A percentile compares a stretch with the other conserved stretches of the same genome.
phyloP scores from a whole-genome alignment of 2,797 vertebrate species.

The Leucoraja ocellata region DNA sequence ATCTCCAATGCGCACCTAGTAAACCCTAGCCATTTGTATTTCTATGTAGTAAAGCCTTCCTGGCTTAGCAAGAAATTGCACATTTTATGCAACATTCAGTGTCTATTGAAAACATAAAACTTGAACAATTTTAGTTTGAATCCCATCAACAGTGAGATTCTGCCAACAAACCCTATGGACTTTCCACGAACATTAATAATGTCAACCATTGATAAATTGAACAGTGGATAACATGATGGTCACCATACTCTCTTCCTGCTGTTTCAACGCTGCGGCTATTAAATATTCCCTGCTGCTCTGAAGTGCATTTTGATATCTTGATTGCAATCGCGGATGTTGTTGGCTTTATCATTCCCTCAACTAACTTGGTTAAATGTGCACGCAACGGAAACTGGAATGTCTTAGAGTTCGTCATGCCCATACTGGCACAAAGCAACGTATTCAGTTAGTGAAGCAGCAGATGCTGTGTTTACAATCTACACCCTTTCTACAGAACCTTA shows the following conservation, averaged over 20 bases:
- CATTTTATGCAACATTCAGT: neutral
- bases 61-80: neutral
- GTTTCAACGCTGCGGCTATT: neutral
- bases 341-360: neutral
- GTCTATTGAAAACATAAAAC: neutral
- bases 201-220: neutral
- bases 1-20: neutral
- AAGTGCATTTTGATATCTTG: neutral
- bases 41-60: neutral
- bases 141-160: neutral
- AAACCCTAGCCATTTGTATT: neutral
- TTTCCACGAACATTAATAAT: neutral
- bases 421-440: neutral
- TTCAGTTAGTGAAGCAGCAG: neutral
- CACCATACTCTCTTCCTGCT: neutral
- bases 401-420: neutral
- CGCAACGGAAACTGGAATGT: neutral
- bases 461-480: neutral
- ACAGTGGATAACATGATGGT: neutral
- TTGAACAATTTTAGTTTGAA: neutral
- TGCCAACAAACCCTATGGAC: neutral
- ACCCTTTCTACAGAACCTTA: neutral
- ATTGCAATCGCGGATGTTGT: neutral
- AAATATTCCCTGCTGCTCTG: neutral
- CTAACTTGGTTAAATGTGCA: conserved; percentile 9